A percentile compares a stretch with the other conserved stretches of the same genome.
phyloP scores from a whole-genome alignment of 1,140 invertebrate genomes.

The Drosophila sturtevanti region DNA sequence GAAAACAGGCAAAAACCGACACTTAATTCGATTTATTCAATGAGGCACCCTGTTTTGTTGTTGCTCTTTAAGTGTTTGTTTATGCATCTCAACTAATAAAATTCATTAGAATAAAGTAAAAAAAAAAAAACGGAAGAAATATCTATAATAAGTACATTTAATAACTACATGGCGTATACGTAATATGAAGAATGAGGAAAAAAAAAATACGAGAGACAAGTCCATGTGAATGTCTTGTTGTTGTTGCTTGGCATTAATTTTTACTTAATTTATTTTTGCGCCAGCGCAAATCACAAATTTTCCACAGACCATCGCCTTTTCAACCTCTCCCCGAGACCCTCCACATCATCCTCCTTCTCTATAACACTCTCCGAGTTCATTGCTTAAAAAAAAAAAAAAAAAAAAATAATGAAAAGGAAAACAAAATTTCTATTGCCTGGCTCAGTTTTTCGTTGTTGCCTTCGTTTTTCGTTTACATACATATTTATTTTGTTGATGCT shows the following conservation, averaged over 20 bases:
- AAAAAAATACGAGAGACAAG: background rate
- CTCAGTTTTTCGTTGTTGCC: constrained; percentile 60
- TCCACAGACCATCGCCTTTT: constrained; percentile 54
- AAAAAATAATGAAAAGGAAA: background rate
- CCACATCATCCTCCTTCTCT: no score
- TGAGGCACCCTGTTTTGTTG: constrained; percentile 42
- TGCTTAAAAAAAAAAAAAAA: background rate
- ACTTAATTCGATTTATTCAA: constrained; percentile 64
- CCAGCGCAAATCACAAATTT: constrained; percentile 67
- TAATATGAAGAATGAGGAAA: background rate
- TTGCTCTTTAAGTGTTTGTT: constrained; percentile 77
- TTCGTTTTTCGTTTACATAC: constrained; percentile 65
- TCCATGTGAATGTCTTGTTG: constrained; percentile 6
- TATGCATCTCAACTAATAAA: constrained; percentile 76
- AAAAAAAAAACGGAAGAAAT: background rate
- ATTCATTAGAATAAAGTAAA: constrained; percentile 69
- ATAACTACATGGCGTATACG: background rate
- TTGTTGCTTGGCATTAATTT: constrained; percentile 70
- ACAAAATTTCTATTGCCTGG: constrained; percentile 40
- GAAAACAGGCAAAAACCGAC: constrained; percentile 24
- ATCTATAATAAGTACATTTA: constrained; percentile 11
- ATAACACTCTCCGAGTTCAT: constrained; percentile 1
- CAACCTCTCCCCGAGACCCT: background rate
- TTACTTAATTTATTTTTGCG: constrained; percentile 81
- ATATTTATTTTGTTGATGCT: constrained; percentile 49